These are phyloP conservation scores for Coptodon rendalli DNA, from an alignment of 2,113 vertebrate species.

Conservation along the genomic window DNA sequence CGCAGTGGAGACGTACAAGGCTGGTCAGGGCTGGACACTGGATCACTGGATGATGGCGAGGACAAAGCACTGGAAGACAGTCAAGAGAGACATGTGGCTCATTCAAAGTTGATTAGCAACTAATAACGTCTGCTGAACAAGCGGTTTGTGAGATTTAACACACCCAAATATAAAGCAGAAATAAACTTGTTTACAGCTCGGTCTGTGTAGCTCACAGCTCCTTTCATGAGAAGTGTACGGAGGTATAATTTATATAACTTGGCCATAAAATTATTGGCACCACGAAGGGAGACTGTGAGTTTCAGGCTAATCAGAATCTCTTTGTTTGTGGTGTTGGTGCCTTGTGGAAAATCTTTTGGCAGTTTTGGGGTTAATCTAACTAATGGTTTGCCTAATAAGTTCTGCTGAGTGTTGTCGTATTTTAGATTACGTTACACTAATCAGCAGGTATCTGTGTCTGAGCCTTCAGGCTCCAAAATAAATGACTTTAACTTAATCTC, in stretches of 20 bases:
- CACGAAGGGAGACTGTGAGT: neutral
- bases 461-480: neutral
- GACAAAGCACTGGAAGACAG: neutral
- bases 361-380: neutral
- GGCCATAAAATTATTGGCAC: neutral
- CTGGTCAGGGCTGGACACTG: neutral
- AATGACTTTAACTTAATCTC: neutral
- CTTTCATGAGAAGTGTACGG: neutral
- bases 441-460: neutral
- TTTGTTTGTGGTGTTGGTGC: neutral
- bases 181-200: neutral
- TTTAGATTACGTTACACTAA: accelerated
- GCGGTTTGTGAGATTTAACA: neutral
- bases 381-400: neutral
- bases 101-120: neutral
- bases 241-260: neutral
- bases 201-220: neutral
- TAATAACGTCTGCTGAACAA: neutral
- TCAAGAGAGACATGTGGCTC: neutral
- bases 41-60: neutral
- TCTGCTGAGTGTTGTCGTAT: neutral
- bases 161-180: neutral
- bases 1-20: neutral
- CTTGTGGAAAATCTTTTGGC: neutral
- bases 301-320: neutral